These are phyloP conservation scores for Paramisgurnus dabryanus DNA, from an alignment of 2,113 vertebrate species.

Conservation along the genomic window DNA sequence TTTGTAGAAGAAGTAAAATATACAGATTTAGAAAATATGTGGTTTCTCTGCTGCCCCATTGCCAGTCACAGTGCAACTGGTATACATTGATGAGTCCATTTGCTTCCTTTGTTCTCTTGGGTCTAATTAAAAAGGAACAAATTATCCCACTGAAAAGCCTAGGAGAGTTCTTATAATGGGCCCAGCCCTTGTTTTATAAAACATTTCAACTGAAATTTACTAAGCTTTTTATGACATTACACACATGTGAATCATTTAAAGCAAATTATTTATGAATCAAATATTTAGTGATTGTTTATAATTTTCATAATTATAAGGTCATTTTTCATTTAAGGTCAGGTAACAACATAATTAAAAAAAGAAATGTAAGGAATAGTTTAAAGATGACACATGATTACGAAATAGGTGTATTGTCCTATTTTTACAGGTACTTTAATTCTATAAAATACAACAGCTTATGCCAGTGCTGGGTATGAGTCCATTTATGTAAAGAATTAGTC, in stretches of 20 bases:
- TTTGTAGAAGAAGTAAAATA: too few species aligned
- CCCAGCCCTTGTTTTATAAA: conserved; percentile 5
- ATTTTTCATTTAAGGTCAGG: too few species aligned
- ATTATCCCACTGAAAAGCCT: not conserved
- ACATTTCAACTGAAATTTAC: not conserved
- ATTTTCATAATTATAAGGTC: too few species aligned
- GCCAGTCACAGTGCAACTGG: not conserved
- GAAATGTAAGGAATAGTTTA: not conserved
- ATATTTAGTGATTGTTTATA: too few species aligned
- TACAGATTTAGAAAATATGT: too few species aligned
- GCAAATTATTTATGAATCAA: not conserved
- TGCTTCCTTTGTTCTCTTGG: not conserved
- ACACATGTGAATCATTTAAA: not conserved
- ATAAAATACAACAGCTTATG: not conserved
- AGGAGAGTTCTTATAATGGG: not conserved
- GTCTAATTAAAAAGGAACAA: not conserved
- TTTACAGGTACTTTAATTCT: not conserved
- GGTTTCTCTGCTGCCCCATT: too few species aligned
- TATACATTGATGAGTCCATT: not conserved
- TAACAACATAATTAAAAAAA: not conserved
- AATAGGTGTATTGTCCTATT: not conserved
- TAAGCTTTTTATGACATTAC: not conserved
- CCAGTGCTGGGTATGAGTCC: not conserved
- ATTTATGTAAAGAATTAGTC: not conserved
- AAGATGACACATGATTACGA: not conserved